Conservation (phyloP, 2,888 invertebrate genomes). For the Polydrusus cervinus region DNA sequence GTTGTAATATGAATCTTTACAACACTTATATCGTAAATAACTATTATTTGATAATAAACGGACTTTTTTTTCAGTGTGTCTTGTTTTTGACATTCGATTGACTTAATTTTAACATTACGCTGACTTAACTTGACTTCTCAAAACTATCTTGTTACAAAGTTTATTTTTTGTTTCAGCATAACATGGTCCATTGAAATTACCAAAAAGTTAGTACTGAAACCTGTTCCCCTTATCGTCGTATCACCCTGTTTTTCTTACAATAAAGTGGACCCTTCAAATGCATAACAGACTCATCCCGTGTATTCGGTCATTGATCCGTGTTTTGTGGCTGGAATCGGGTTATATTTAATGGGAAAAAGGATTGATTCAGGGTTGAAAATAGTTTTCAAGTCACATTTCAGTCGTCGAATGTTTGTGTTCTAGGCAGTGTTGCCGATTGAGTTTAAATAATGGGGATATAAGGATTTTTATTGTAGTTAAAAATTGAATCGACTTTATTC, state of each 20-base stretch:
- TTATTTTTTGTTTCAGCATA: no score
- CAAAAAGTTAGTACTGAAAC: no score
- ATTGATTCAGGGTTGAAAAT: conserved; percentile 23
- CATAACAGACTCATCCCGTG: background rate
- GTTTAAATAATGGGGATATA: background rate
- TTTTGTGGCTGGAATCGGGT: conserved; percentile 11
- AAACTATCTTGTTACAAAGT: no score
- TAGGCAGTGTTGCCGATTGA: background rate
- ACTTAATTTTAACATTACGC: no score
- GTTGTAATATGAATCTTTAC: no score
- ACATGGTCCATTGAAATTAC: no score
- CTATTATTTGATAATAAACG: no score
- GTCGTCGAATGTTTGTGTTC: conserved; percentile 8
- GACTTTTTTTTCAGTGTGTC: no score
- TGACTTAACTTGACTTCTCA: no score
- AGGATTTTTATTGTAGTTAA: background rate
- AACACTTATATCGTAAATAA: no score
- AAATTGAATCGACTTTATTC: background rate
- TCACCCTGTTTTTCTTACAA: background rate
- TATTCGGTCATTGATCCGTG: conserved; percentile 11
- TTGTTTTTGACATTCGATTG: no score
- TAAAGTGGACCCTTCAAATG: background rate
- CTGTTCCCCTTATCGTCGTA: no score
- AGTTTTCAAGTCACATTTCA: conserved; percentile 13
- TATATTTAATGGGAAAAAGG: background rate